Evolutionary conservation across 2,113 vertebrate species (phyloP).

Genomic region (rabbit (Oryctolagus cuniculus)): DNA sequence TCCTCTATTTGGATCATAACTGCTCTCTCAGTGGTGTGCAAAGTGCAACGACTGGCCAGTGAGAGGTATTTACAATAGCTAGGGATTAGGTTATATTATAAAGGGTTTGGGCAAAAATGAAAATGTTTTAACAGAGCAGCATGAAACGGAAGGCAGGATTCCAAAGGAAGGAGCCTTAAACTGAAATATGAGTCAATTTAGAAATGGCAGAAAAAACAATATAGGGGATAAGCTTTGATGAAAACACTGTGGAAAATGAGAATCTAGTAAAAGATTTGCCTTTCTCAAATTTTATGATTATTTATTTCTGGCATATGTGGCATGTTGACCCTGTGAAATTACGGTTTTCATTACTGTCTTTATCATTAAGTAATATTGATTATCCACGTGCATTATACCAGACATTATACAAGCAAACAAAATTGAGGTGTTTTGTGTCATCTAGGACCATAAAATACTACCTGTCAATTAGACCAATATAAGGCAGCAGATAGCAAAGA

Average conservation of each 20-base stretch:
- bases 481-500: not conserved
- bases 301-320: not conserved
- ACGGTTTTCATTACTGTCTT: constrained; percentile 24
- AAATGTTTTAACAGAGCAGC: constrained; percentile 26
- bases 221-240: not conserved
- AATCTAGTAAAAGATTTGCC: not conserved
- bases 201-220: not conserved
- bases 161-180: not conserved
- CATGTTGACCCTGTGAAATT: not conserved
- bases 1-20: constrained; percentile 30
- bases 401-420: not conserved
- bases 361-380: constrained; percentile 2
- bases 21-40: not conserved
- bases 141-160: not conserved
- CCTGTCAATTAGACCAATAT: not conserved
- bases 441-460: not conserved
- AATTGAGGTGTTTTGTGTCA: not conserved
- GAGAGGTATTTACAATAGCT: constrained; percentile 37
- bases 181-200: not conserved
- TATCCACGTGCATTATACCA: not conserved
- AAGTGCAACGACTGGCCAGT: not conserved
- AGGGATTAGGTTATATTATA: constrained; percentile 41
- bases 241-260: not conserved
- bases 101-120: not conserved
- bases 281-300: not conserved